Percentiles rank a stretch among this genome's conserved stretches.
phyloP scores from a whole-genome alignment of 2,113 vertebrate species.

The Eudyptes chrysolophus region DNA sequence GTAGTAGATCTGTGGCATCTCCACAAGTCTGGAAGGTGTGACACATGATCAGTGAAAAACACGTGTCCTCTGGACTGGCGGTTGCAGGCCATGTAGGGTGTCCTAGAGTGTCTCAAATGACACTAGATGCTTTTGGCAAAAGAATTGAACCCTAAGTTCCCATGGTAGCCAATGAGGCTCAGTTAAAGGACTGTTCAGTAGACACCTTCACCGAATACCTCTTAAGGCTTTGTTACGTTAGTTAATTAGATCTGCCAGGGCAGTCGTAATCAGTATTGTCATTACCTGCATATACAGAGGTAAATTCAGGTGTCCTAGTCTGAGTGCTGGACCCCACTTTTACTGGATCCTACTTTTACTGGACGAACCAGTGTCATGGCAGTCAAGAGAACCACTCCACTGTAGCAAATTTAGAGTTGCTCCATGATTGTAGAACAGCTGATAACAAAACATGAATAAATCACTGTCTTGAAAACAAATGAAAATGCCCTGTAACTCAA shows the following conservation, averaged over 20 bases:
- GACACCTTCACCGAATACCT: neutral
- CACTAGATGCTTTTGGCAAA: neutral
- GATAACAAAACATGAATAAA: neutral
- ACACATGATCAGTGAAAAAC: neutral
- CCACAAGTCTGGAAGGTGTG: neutral
- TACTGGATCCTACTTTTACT: neutral
- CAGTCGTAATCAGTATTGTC: neutral
- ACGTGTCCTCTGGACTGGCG: rapidly evolving
- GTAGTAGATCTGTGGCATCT: neutral
- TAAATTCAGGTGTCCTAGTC: neutral
- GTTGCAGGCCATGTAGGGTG: neutral
- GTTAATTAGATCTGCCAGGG: neutral
- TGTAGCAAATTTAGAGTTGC: neutral
- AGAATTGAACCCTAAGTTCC: rapidly evolving
- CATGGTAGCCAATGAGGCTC: neutral
- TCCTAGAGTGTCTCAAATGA: neutral
- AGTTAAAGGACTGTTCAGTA: neutral
- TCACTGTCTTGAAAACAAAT: neutral
- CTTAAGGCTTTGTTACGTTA: neutral
- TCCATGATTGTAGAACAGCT: neutral
- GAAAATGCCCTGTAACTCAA: neutral
- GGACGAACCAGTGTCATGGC: neutral
- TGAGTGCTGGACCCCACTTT: neutral
- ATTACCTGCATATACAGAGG: neutral
- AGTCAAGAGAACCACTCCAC: neutral